Evolutionary conservation across 2,888 invertebrate species (phyloP), one percentile per base, ranked within the genome.

Genomic region (Drosophila peninsularis): DNA sequence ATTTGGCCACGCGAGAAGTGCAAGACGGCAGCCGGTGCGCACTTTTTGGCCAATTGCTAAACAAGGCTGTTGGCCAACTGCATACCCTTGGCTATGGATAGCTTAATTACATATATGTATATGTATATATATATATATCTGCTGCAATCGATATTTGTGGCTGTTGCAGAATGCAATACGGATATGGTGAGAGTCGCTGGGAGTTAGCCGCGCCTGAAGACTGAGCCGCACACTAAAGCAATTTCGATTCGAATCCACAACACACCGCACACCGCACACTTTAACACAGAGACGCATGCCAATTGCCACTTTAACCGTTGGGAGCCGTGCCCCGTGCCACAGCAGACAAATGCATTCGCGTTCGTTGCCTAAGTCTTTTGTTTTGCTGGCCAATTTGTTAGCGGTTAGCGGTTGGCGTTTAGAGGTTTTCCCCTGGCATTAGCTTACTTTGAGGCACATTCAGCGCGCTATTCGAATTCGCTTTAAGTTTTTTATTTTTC

Each of bases 331-430:
- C 67, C 39, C 71, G 74, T 74, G 80, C 71, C 66, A 62, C 17
- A 36, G 45, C 54, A 27, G 50, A 41, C 61, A 34, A 49, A 54
- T 66, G 69, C 66, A 75, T 53, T 75, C 73, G 68, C 76, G 83
- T 84, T 87, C 80, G 83, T 84, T 82, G 75, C 80, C 70, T 80
- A 87, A 87, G 87, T 84, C 83, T 84, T 84, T 87, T 82, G 87
- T 78, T 72, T 70, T 69, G 44, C 56, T 45, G 45, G 74, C 58
- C 78, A 75, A 72, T 83, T 79, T 75, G 81, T 58, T 72, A 27
- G 64, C 64, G 50, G 39, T 52, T 65, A 44, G 57, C 30, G 57
- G 19, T 57, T 39, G 17, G 39, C 47, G 30, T 19, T 55, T 65
- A 50, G 54, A 36, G 57, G 19, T 66, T 64, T 78, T 58, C 75